Evolutionary conservation across 2,888 invertebrate species (phyloP).

Genomic region (Siphlonurus alternatus): DNA sequence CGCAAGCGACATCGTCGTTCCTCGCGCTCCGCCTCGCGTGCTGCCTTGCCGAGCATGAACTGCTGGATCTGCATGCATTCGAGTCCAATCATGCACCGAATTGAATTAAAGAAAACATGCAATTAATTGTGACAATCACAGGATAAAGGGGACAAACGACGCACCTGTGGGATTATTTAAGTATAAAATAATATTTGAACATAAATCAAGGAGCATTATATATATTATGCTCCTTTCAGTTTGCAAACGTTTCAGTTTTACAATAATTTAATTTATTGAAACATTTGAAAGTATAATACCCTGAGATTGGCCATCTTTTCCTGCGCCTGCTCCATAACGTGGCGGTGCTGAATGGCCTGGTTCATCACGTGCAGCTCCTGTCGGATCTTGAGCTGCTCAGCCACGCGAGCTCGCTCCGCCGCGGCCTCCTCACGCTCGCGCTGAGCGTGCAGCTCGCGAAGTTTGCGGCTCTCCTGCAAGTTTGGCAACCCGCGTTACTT

Average conservation of each 20-base stretch:
- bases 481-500: too few species aligned
- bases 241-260: too few species aligned
- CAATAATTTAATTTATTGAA: too few species aligned
- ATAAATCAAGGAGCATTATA: background rate
- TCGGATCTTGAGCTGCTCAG: conserved; percentile 33
- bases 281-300: conserved; percentile 22
- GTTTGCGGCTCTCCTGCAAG: conserved; percentile 17
- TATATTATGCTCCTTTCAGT: too few species aligned
- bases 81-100: too few species aligned
- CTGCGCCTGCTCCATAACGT: conserved; percentile 44
- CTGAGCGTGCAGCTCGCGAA: conserved; percentile 37
- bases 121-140: too few species aligned
- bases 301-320: conserved; percentile 44
- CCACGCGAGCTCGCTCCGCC: conserved; percentile 30
- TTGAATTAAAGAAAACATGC: too few species aligned
- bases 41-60: conserved; percentile 42
- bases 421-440: conserved; percentile 41
- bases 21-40: conserved; percentile 37
- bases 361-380: conserved; percentile 35
- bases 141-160: too few species aligned
- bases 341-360: conserved; percentile 29
- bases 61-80: conserved; percentile 34
- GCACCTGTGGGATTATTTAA: too few species aligned
- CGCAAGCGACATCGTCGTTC: conserved; percentile 35
- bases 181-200: background rate